A percentile compares a stretch with the other conserved stretches of the same genome.
phyloP scores from a whole-genome alignment of 2,888 invertebrate genomes.

The Acanthosepion esculentum region DNA sequence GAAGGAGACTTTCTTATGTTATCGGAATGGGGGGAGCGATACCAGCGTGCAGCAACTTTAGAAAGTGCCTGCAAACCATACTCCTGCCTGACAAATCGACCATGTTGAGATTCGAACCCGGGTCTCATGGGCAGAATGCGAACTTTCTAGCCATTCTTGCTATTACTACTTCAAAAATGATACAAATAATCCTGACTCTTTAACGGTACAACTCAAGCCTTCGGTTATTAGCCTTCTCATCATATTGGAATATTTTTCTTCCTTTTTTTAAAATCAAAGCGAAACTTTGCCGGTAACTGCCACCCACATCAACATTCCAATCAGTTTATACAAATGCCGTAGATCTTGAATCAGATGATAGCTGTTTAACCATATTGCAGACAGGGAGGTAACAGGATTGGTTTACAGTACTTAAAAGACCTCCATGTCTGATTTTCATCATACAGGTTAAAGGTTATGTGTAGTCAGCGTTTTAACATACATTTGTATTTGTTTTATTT shows the following conservation, averaged over 20 bases:
- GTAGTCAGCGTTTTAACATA: neutral
- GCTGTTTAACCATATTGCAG: neutral
- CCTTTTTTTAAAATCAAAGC: neutral
- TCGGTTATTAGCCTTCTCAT: neutral
- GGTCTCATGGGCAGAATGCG: too few species aligned
- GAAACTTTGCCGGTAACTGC: neutral
- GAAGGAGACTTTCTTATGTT: too few species aligned
- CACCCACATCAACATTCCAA: neutral
- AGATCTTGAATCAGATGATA: neutral
- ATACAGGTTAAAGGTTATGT: constrained; percentile 13
- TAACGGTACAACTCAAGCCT: neutral
- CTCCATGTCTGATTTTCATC: constrained; percentile 18
- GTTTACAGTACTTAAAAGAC: constrained; percentile 7
- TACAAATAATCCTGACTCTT: neutral
- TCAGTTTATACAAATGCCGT: neutral
- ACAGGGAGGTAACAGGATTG: neutral
- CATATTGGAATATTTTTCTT: neutral
- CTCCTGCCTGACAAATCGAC: too few species aligned
- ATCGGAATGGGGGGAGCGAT: too few species aligned
- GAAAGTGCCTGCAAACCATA: too few species aligned
- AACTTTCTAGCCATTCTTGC: too few species aligned
- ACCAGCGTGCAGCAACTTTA: too few species aligned
- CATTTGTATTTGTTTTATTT: constrained; percentile 13
- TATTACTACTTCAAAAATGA: neutral
- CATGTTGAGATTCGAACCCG: too few species aligned